Base-by-base conservation (phyloP, 2,888 invertebrate species). In the Darwinula stevensoni region DNA sequence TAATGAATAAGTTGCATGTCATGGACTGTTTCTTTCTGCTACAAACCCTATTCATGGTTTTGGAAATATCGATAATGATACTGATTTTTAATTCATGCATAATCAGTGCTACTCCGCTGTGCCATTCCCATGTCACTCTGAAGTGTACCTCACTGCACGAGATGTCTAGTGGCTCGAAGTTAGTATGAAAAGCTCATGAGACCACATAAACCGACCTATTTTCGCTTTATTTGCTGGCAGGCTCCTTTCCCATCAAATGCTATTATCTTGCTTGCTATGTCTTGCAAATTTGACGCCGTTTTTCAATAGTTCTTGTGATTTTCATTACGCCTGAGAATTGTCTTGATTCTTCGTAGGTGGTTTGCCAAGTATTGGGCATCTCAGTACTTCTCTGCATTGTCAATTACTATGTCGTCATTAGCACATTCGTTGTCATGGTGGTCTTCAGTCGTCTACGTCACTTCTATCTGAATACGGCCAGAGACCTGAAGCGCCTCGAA, bases 381-480 rank as follows among this genome's bases (percentile, higher is more conserved):
- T 46, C 72, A 11, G 43, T 61, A 1, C 57, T 72, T 2, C 62
- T 80, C 4, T 66, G 63, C 0, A 47, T 67, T 11, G 66, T 76
- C 12, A 78, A 76, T 56, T 67, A 63, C 34, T 62, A 65, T 57
- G 58, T 73, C 33, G 45, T 74, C 34, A 42, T 74, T 31, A 72
- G 74, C 2, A 72, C 75, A 0, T 36, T 66, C 3, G 46, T 68
- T 1, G 61, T 80, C 38, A 63, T 65, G 6, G 40, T 68, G 4
- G 52, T 75, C 17, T 82, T 84, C 56, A 67, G 70, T 46, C 56
- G 63, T 12, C 53, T 80, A 29, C 56, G 82, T 30, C 60, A 62
- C 33, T 64, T 74, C 49, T 82, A 78, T 52, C 49, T 84, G 34
- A 54, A 65, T 30, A 71, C 78, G 4, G 73, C 78, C 27, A 59